Evolutionary conservation across 2,888 invertebrate genomes (phyloP), one percentile per base, ranked within the genome.

Genomic region (Drosophila monieri): DNA sequence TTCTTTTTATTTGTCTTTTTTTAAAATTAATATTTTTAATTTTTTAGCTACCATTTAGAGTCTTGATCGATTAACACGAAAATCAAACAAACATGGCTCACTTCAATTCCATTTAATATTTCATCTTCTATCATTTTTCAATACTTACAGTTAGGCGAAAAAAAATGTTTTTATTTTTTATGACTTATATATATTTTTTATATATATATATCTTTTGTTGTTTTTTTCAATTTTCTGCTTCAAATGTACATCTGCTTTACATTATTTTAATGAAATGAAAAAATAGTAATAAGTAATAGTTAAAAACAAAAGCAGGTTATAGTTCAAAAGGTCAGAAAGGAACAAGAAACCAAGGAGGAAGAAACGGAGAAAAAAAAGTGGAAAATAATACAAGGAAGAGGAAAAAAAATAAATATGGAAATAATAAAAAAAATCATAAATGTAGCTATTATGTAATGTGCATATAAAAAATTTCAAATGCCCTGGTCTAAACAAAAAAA

Each of bases 61-160:
- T 51, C 12, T 51, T 21, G 47, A 37, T 39, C 12, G 43, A 48
- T 18, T 6, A 25, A 25, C 25, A 27, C 39, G 14, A 37, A 64
- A 60, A 53, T 39, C 49, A 48, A 62, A 69, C 66, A 56, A 58
- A 66, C 59, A 56, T 30, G 57, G 57, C 47, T 35, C 46, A 53
- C 72, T 76, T 70, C 44, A 59, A 57, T 58, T 76, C 49, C 65
- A 71, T 70, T 69, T 52, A 62, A 62, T 62, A 55, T 51, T 66
- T 69, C 46, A 53, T 61, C 53, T 62, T 62, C 48, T 43, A 25
- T 43, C 37, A 69, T 35, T 49, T 62, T 55, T 48, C 56, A 57
- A 57, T 47, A 55, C 76, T 79, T 81, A 76, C 54, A 74, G 77
- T 43, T 65, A 57, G 62, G 60, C 49, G 57, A 53, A 59, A 74